Base-by-base conservation (phyloP, 2,113 vertebrate genomes). In the Lepus americanus region DNA sequence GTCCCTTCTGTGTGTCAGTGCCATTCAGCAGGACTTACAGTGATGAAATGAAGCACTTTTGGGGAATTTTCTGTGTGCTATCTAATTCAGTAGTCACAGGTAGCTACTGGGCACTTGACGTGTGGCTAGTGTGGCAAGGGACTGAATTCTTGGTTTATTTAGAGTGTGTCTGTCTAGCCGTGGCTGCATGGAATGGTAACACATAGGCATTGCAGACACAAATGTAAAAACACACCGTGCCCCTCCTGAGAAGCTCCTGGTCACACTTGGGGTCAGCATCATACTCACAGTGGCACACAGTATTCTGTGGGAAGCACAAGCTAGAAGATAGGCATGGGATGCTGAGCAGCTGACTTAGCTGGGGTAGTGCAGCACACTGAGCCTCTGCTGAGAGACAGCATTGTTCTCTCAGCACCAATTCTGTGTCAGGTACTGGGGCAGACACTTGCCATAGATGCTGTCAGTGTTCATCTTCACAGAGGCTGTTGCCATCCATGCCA, bases 1-100 rank as follows among this genome's bases (percentile, higher is more conserved):
- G 0, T 23, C 55, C 79, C 33, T 73, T 19, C 8, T 6, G 0
- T 6, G 3, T 8, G 25, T 78, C n/a, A 3, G 0, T 1, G 0
- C 6, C 3, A 1, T 12, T 51, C 73, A 20, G 1, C 36, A 27
- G 29, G 67, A 59, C 72, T 55, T 19, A 33, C 63, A 5, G 7
- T 33, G 19, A 2, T 13, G 64, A 73, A 9, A 17, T 1, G 12
- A 27, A 63, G 72, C 4, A 49, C 55, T 61, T 49, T 19, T 53
- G 1, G 1, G 25, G 55, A 17, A 39, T 29, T 1, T 53, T 88
- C 44, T 29, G 1, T 29, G 31, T 74, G 0, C 7, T 13, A 12
- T 49, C 61, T 31, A 3, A 4, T 27, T 6, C 4, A 5, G 10
- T 14, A 29, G 29, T 27, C 80, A 59, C 29, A 1, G 6, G 4